Evolutionary conservation across 2,113 vertebrate genomes (phyloP), one percentile per base, ranked within the genome.

Genomic region (Pseudopodoces humilis): DNA sequence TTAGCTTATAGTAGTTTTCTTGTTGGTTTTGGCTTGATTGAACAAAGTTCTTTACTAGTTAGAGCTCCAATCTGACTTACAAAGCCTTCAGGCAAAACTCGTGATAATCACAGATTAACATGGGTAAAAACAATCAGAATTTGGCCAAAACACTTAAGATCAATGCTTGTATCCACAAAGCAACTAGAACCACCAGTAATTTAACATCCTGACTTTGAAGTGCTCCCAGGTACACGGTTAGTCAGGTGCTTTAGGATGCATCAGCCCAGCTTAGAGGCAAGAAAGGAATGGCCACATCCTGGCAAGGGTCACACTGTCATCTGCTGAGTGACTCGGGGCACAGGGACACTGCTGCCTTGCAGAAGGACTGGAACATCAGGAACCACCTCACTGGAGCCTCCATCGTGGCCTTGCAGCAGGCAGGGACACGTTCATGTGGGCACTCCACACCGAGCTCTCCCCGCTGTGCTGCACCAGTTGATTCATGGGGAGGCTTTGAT

Each of bases 401-500:
- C 62, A 1, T 9, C 1, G 0, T 6, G 41, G n/a, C 43, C 55
- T 8, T 0, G 56, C 35, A 69, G 58, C 43, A 21, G 59, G 52
- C 5, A 1, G 17, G 44, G 6, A 49, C 15, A 2, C 1, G n/a
- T 17, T 49, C 68, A 5, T 1, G 13, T 3, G 18, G 78, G 53
- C 47, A 7, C 35, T 56, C 62, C 72, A 5, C 69, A 20, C 6
- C 12, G 68, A 91, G 84, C 86, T 53, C 11, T 4, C 75, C 46
- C 58, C 5, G 6, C 55, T 49, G 41, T 7, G 7, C 55, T 3
- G 30, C 47, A 84, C 47, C 94, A 19, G 47, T 23, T 88, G 88
- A 95, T 94, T 88, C 88, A 91, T 15, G 55, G 92, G 85, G 82
- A 86, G 60, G 77, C 89, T 96, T 71, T 91, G 90, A 93, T 78